Evolutionary conservation across 2,113 vertebrate species (phyloP), one percentile per base, ranked within the genome.

Genomic region (Chaetodon auriga): DNA sequence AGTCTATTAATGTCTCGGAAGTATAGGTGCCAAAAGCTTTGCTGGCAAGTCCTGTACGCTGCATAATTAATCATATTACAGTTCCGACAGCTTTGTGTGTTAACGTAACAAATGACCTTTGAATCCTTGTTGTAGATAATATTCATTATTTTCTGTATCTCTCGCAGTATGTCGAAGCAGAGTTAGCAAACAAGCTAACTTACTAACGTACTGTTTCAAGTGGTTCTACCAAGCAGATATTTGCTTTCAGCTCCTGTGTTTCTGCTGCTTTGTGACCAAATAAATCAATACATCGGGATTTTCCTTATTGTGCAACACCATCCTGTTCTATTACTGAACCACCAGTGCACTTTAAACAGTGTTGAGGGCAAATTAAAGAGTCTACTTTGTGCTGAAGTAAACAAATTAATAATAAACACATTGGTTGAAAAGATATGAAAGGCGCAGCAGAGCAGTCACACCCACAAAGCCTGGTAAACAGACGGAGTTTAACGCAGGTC

Each of bases 1-100:
- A 85, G 72, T 80, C 53, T 57, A 81, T 85, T 72, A 74, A 83
- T 58, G 38, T 71, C 62, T 69, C 23, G 3, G 60, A 48, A 58
- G 57, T 68, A 12, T 13, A 13, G 19, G 63, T 35, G 70, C 23
- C 87, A 74, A 72, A 48, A 61, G 18, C 38, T 25, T 76, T 54
- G 16, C 66, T 82, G 83, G 49, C 72, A 83, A 57, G 51, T 60
- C 12, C 7, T 60, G 46, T 16, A 38, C 69, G 11, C 35, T 49
- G 18, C 19, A 73, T 79, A 68, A 82, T 81, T 70, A 82, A 74
- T 79, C 36, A 30, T 58, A 41, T 71, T 63, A 54, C 12, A 18
- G 25, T 49, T 64, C 43, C 68, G 15, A 7, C 68, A 46, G 4
- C 45, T 71, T 60, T 63, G 2, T 61, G 74, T 81, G 21, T 25